Percentiles rank a stretch among this genome's conserved stretches.
phyloP scores from a whole-genome alignment of 2,888 invertebrate species.

The Trachelus stipa region DNA sequence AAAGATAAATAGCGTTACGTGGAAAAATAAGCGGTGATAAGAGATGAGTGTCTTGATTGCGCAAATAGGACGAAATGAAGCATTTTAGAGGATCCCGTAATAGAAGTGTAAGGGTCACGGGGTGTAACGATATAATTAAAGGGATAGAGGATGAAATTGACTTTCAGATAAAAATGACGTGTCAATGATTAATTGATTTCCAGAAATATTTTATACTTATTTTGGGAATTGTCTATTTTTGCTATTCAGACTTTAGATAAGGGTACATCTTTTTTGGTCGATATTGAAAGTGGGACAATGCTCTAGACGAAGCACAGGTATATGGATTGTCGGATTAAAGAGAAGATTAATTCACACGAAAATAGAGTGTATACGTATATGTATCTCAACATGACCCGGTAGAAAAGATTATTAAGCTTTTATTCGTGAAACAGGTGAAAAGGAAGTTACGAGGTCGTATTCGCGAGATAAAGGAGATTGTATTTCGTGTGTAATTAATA shows the following conservation, averaged over 20 bases:
- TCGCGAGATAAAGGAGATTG: neutral
- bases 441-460: neutral
- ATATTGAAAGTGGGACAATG: conserved; percentile 30
- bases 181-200: neutral
- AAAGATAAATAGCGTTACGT: neutral
- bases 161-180: neutral
- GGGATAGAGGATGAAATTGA: neutral
- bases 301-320: conserved; percentile 12
- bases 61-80: neutral
- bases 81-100: neutral
- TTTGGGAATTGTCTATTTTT: neutral
- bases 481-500: neutral
- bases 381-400: neutral
- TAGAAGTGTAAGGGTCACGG: neutral
- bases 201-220: neutral
- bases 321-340: conserved; percentile 6
- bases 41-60: neutral
- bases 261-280: conserved; percentile 6
- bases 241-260: neutral
- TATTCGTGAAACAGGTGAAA: neutral
- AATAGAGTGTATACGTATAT: neutral
- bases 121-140: neutral
- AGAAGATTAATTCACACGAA: conserved; percentile 8
- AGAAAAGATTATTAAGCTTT: neutral
- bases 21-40: neutral